Conservation (phyloP, 92 coral and sea anemone genomes). For the Palythoa grandiflora region DNA sequence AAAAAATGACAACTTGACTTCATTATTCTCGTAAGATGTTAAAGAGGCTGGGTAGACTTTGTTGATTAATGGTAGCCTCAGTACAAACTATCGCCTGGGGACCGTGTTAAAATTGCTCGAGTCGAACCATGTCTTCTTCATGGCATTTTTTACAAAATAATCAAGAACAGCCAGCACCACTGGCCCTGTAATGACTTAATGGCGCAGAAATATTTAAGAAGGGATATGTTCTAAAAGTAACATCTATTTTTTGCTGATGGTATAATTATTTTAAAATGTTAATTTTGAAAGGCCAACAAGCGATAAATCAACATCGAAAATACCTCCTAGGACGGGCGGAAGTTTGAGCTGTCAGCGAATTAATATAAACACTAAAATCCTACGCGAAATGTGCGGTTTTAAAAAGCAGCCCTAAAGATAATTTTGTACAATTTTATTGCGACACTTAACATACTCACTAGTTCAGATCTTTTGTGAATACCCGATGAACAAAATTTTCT, state of each 20-base stretch:
- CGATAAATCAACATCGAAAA: background rate
- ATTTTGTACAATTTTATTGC: background rate
- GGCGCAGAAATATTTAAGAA: background rate
- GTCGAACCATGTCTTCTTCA: background rate
- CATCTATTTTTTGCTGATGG: background rate
- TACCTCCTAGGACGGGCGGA: background rate
- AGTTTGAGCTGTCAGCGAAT: background rate
- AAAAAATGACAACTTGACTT: background rate
- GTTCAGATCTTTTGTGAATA: background rate
- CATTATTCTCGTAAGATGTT: background rate
- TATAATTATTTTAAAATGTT: background rate
- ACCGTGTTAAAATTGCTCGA: background rate
- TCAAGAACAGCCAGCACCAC: background rate
- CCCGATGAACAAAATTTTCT: background rate
- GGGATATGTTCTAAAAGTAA: background rate
- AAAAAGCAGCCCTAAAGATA: background rate
- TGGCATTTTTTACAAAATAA: background rate
- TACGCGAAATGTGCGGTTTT: background rate
- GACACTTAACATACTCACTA: too few species aligned
- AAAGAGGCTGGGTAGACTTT: background rate
- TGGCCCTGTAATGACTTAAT: background rate
- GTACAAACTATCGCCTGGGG: slow-evolving; percentile 11
- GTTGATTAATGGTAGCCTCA: background rate
- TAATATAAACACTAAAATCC: background rate
- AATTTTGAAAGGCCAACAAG: background rate